phyloP scores from a whole-genome alignment of 2,797 vertebrate genomes.

The Heliangelus exortis region DNA sequence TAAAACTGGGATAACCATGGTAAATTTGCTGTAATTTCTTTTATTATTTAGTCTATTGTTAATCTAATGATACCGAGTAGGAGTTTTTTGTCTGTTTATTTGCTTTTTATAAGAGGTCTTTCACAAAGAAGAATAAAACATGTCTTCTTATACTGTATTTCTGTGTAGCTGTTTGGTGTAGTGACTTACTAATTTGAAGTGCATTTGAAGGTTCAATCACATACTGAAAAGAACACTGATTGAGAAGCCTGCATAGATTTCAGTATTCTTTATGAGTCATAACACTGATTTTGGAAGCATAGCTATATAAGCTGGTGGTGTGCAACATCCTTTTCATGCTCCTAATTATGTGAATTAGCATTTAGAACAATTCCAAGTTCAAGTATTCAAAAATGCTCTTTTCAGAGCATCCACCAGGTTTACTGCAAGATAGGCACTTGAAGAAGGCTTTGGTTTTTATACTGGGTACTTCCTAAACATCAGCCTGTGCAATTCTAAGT shows the following conservation, averaged over 20 bases:
- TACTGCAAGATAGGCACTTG: conserved; percentile 73
- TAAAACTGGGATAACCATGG: conserved; percentile 26
- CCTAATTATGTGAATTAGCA: conserved; percentile 66
- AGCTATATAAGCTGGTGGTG: conserved; percentile 47
- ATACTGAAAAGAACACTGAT: conserved; percentile 63
- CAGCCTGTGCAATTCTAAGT: conserved; percentile 29
- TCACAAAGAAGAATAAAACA: conserved; percentile 36
- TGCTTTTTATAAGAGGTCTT: conserved; percentile 43
- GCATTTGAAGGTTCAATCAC: conserved; percentile 60
- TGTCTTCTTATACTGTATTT: conserved; percentile 31
- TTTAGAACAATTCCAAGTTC: conserved; percentile 69
- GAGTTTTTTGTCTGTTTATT: conserved; percentile 53
- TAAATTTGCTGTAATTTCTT: conserved; percentile 40
- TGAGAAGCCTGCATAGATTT: conserved; percentile 69
- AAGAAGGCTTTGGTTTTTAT: conserved; percentile 60
- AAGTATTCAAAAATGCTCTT: conserved; percentile 73
- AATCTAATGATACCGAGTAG: conserved; percentile 47
- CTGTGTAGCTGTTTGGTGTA: conserved; percentile 48
- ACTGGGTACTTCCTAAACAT: conserved; percentile 39
- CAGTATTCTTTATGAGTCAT: conserved; percentile 61
- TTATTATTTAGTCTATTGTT: conserved; percentile 48
- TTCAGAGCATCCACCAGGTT: conserved; percentile 72
- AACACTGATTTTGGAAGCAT: conserved; percentile 64
- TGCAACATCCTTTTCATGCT: conserved; percentile 51
- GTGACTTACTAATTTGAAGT: conserved; percentile 57